Conservation (phyloP, 2,113 vertebrate genomes). For the Sceloporus undulatus region DNA sequence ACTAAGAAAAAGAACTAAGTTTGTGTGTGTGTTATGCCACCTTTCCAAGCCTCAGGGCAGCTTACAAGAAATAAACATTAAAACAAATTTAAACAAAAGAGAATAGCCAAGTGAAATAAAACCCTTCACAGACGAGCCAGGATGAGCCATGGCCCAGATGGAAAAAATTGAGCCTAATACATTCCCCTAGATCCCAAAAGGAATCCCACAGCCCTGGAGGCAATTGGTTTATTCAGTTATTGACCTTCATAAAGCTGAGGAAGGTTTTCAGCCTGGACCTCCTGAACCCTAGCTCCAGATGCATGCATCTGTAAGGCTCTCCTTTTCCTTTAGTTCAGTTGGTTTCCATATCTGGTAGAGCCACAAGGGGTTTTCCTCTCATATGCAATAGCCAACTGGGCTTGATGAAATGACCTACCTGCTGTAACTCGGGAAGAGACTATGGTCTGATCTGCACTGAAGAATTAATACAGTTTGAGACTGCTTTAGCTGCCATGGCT, state of each 20-base stretch:
- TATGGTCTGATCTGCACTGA: too few species aligned
- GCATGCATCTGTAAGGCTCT: too few species aligned
- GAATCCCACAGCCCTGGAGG: background rate
- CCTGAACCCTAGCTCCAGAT: too few species aligned
- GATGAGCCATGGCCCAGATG: background rate
- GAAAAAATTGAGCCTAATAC: background rate
- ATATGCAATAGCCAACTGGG: too few species aligned
- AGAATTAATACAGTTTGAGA: too few species aligned
- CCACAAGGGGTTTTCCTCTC: too few species aligned
- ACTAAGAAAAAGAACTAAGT: background rate
- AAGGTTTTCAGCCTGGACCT: background rate
- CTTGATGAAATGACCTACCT: too few species aligned
- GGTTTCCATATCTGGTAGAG: too few species aligned
- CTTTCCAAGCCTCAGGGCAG: slow-evolving; percentile 10
- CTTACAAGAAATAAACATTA: slow-evolving; percentile 18
- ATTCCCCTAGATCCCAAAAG: background rate
- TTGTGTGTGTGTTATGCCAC: background rate
- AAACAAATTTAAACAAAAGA: background rate
- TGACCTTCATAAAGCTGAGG: background rate
- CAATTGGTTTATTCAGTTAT: background rate
- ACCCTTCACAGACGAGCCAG: background rate
- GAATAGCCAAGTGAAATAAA: background rate
- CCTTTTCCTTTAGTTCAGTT: too few species aligned
- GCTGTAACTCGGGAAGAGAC: too few species aligned
- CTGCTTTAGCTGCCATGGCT: too few species aligned